Evolutionary conservation across 35 echinoderm and acorn worm genomes (phyloP).

Genomic region (Ptychodera flava): DNA sequence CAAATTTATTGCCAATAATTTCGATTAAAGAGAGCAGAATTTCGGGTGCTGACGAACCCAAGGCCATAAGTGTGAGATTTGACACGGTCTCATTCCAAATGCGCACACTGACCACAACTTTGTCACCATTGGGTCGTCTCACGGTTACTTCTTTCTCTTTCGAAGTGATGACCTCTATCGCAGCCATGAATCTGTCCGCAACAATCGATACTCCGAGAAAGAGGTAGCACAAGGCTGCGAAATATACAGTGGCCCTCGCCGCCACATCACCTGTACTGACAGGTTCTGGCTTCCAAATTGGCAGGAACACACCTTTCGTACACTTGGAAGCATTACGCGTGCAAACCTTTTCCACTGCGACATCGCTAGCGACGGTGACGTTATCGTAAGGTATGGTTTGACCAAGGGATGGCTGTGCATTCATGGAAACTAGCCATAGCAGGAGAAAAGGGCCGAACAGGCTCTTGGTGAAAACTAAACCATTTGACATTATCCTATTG

Average conservation of each 20-base stretch:
- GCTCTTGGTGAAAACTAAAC: neutral
- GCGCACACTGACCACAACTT: constrained; percentile 76
- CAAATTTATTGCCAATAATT: constrained; percentile 76
- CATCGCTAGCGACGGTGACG: neutral
- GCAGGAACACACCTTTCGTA: constrained; percentile 55
- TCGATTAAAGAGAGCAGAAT: constrained; percentile 95
- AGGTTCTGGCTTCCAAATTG: constrained; percentile 50
- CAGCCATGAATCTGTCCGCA: constrained; percentile 96
- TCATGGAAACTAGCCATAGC: neutral
- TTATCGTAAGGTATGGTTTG: neutral
- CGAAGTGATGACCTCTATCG: constrained; percentile 97
- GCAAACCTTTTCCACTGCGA: neutral
- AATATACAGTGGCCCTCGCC: constrained; percentile 84
- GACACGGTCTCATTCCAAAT: constrained; percentile 99
- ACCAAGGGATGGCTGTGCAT: neutral
- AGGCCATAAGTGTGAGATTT: constrained; percentile 96
- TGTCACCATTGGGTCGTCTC: constrained; percentile 84
- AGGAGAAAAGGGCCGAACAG: neutral
- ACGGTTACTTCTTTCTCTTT: constrained; percentile 95
- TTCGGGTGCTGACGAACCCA: constrained; percentile 96
- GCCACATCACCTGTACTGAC: constrained; percentile 54
- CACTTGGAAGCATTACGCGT: constrained; percentile 7
- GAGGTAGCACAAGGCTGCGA: constrained; percentile 70
- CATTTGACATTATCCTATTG: neutral
- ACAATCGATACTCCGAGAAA: constrained; percentile 97